phyloP scores from a whole-genome alignment of 2,888 invertebrate species.

The Cabera pusaria region DNA sequence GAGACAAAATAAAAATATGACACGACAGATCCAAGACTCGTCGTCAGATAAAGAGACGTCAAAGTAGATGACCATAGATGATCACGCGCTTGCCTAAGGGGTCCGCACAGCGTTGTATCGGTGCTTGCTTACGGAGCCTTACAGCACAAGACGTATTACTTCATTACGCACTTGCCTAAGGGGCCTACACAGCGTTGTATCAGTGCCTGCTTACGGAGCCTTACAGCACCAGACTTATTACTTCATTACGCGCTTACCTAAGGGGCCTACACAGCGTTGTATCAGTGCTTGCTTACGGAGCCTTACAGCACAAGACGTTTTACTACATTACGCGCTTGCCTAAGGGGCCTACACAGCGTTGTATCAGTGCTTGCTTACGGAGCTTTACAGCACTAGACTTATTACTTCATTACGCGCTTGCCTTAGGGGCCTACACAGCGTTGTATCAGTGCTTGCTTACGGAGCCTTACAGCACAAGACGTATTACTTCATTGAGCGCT shows the following conservation, averaged over 20 bases:
- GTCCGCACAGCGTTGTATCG: neutral
- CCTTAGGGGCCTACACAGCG: neutral
- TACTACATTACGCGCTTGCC: neutral
- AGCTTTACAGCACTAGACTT: neutral
- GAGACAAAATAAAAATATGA: constrained; percentile 19
- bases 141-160: neutral
- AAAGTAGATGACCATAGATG: neutral
- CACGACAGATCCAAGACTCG: neutral
- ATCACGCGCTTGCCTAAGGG: neutral
- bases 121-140: constrained; percentile 3
- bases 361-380: neutral
- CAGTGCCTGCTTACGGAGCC: neutral
- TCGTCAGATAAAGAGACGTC: neutral
- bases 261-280: neutral
- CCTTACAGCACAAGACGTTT: neutral
- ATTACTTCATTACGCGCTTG: neutral
- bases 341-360: constrained; percentile 1
- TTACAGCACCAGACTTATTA: neutral
- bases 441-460: too few relatives aligned
- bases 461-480: too few relatives aligned
- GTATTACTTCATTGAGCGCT: too few relatives aligned
- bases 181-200: constrained; percentile 1
- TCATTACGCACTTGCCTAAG: neutral
- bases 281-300: constrained; percentile 3
- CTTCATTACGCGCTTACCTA: too few relatives aligned